These are phyloP conservation scores for Drosophila flavopinicola DNA, from an alignment of 2,888 invertebrate genomes.

Conservation along the genomic window DNA sequence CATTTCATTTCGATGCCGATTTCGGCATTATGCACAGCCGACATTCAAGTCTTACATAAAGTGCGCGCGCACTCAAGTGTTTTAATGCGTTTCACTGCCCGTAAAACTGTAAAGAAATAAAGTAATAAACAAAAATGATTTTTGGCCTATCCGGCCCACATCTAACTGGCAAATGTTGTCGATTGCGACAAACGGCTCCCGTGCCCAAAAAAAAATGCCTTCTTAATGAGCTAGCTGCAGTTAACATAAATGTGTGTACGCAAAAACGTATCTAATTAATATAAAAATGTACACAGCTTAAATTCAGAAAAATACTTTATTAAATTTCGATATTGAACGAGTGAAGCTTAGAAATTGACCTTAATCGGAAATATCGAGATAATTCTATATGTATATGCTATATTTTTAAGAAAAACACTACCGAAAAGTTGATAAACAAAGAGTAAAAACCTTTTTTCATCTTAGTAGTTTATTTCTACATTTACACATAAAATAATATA, in stretches of 20 bases:
- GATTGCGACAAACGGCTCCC: background rate
- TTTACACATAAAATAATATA: no score
- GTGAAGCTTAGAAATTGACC: no score
- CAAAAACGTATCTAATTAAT: background rate
- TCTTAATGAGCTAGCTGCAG: slow-evolving; percentile 17
- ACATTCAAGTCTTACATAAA: slow-evolving; percentile 54
- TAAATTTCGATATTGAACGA: no score
- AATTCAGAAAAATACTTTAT: no score
- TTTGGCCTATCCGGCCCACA: slow-evolving; percentile 2
- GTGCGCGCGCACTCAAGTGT: slow-evolving; percentile 40
- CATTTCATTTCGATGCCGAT: slow-evolving; percentile 29
- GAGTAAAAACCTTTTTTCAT: no score
- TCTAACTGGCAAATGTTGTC: background rate
- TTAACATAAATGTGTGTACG: background rate
- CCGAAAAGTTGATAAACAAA: no score
- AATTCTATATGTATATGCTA: no score
- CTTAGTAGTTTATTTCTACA: no score
- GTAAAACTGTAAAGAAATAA: slow-evolving; percentile 12
- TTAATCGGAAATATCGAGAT: no score
- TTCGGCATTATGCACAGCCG: slow-evolving; percentile 22
- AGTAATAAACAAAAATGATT: slow-evolving; percentile 7
- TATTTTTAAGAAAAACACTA: no score
- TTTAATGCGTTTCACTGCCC: slow-evolving; percentile 24
- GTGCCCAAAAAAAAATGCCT: background rate
- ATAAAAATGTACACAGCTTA: no score